Conservation (phyloP, 2,888 invertebrate genomes). For the Sesamia inferens region DNA sequence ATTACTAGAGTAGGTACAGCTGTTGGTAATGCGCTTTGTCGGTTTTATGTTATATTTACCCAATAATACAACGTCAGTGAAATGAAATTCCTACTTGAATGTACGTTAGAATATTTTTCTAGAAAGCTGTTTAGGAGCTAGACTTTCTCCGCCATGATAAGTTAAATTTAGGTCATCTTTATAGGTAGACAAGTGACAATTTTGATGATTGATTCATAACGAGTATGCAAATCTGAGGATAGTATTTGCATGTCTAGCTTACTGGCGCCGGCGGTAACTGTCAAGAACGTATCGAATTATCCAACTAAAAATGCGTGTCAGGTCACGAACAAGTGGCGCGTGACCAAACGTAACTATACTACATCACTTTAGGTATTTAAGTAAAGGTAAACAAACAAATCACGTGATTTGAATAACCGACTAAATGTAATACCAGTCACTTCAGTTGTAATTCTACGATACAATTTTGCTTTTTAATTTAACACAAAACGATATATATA, state of each 20-base stretch:
- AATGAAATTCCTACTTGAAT: neutral
- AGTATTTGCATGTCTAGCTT: slow-evolving; percentile 46
- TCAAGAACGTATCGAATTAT: slow-evolving; percentile 24
- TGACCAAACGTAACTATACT: neutral
- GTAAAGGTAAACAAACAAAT: no score
- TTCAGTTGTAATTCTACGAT: no score
- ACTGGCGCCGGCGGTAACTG: slow-evolving; percentile 34
- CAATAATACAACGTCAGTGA: neutral
- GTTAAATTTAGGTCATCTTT: slow-evolving; percentile 26
- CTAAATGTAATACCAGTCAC: no score
- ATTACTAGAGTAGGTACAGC: neutral
- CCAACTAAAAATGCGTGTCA: slow-evolving; percentile 1
- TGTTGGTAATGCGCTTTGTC: neutral
- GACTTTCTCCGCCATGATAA: slow-evolving; percentile 44
- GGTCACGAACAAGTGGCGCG: neutral
- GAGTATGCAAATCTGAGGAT: slow-evolving; percentile 32
- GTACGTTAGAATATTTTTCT: slow-evolving; percentile 28
- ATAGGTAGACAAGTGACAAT: slow-evolving; percentile 31
- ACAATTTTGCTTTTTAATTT: no score
- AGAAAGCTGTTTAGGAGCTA: slow-evolving; percentile 48
- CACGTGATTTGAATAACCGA: no score
- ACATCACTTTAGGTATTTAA: no score
- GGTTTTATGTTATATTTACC: neutral
- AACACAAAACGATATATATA: no score
- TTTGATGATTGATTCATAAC: slow-evolving; percentile 36